phyloP scores from a whole-genome alignment of 1,140 invertebrate genomes.

The Pseudomyrmex gracilis region DNA sequence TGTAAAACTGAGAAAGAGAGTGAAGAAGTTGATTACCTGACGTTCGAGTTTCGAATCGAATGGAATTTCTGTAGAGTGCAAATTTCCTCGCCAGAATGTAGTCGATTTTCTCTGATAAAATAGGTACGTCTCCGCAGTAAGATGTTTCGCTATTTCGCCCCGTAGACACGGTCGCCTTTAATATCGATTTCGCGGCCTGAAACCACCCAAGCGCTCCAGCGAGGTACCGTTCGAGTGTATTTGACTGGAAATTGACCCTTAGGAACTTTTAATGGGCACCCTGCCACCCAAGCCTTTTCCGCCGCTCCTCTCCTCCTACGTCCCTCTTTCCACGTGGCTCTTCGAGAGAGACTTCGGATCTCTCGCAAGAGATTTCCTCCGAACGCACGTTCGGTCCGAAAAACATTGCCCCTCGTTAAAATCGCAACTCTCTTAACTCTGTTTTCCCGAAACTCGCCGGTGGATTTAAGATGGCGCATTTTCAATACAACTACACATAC shows the following conservation, averaged over 20 bases:
- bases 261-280: conserved; percentile 77
- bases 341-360: conserved; percentile 32
- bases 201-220: conserved; percentile 56
- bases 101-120: background rate
- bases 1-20: no score
- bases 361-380: conserved; percentile 46
- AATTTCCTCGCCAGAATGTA: background rate
- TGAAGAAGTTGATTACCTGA: no score
- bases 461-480: background rate
- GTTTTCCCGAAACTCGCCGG: background rate
- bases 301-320: conserved; percentile 27
- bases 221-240: conserved; percentile 77
- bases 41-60: background rate
- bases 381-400: conserved; percentile 49
- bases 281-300: conserved; percentile 40
- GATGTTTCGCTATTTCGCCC: conserved; percentile 43
- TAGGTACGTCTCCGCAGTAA: background rate
- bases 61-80: conserved; percentile 5
- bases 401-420: conserved; percentile 57
- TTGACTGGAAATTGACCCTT: conserved; percentile 80
- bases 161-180: conserved; percentile 68
- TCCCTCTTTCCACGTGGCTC: conserved; percentile 29
- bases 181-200: conserved; percentile 76
- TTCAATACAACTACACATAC: background rate
- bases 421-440: background rate